phyloP scores from a whole-genome alignment of 2,888 invertebrate species.

The Epirrita christyi region DNA sequence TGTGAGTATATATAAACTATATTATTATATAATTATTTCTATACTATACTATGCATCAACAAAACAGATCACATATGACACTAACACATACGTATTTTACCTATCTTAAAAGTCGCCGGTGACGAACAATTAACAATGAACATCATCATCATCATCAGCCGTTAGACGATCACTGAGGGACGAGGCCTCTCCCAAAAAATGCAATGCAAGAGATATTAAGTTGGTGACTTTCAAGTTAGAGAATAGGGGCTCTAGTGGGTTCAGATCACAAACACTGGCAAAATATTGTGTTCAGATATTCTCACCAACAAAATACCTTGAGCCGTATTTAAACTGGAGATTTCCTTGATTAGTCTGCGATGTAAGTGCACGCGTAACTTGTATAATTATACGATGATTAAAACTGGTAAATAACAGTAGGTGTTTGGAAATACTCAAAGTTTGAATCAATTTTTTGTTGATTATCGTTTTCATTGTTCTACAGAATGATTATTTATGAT shows the following conservation, averaged over 20 bases:
- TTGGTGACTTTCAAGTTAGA: too few relatives aligned
- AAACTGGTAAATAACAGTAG: slow-evolving; percentile 12
- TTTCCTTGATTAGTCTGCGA: slow-evolving; percentile 26
- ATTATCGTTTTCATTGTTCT: background rate
- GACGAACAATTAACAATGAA: too few relatives aligned
- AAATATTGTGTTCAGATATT: slow-evolving; percentile 8
- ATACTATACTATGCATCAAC: slow-evolving; percentile 2
- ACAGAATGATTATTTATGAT: background rate
- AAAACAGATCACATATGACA: slow-evolving; percentile 4
- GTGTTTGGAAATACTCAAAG: background rate
- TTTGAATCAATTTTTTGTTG: background rate
- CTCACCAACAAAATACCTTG: slow-evolving; percentile 26
- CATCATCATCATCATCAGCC: too few relatives aligned
- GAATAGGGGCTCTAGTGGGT: background rate
- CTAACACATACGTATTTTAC: background rate
- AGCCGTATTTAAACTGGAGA: slow-evolving; percentile 24
- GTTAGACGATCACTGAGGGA: too few relatives aligned
- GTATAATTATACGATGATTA: slow-evolving; percentile 21
- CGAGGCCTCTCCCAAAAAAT: too few relatives aligned
- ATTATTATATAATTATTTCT: too few relatives aligned
- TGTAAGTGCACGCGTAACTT: slow-evolving; percentile 23
- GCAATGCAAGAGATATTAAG: too few relatives aligned
- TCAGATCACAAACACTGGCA: background rate
- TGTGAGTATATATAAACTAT: too few relatives aligned
- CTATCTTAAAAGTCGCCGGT: too few relatives aligned